Evolutionary conservation across 1,140 invertebrate species (phyloP).

Genomic region (Cataglyphis hispanica): DNA sequence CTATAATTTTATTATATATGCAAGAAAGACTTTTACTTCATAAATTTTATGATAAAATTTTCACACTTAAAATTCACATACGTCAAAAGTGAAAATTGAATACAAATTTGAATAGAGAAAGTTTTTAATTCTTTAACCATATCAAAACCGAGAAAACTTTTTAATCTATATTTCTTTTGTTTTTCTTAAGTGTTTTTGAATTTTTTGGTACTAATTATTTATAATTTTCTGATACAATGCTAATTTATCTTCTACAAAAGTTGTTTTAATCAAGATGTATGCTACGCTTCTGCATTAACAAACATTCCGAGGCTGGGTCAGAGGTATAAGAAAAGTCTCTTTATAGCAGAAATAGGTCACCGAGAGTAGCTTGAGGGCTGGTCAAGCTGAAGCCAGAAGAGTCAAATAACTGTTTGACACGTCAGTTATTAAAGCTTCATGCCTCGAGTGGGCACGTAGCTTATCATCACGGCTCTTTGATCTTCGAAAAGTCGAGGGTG

Average conservation of each 20-base stretch:
- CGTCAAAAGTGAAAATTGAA: not conserved
- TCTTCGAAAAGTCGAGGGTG: not conserved
- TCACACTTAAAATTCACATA: not conserved
- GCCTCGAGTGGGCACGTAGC: conserved; percentile 4
- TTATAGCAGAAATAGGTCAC: conserved; percentile 47
- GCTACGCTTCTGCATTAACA: not conserved
- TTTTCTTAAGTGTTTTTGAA: not conserved
- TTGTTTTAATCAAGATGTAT: conserved; percentile 14
- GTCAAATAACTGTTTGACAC: conserved; percentile 59
- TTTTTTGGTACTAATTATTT: not conserved
- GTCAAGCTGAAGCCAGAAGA: conserved; percentile 36
- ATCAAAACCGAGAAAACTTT: not conserved
- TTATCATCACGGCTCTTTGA: conserved; percentile 25
- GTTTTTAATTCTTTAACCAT: not conserved
- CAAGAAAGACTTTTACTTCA: not conserved
- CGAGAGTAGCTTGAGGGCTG: conserved; percentile 20
- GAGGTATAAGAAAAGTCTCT: conserved; percentile 43
- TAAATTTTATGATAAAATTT: not conserved
- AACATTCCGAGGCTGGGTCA: conserved; percentile 3
- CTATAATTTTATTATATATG: not conserved
- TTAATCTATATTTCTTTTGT: not conserved
- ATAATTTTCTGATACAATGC: not conserved
- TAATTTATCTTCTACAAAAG: not conserved
- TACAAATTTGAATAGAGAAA: not conserved
- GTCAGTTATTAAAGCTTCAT: conserved; percentile 30